Conservation (phyloP, 92 coral and sea anemone species). For the Parazoanthus swiftii region DNA sequence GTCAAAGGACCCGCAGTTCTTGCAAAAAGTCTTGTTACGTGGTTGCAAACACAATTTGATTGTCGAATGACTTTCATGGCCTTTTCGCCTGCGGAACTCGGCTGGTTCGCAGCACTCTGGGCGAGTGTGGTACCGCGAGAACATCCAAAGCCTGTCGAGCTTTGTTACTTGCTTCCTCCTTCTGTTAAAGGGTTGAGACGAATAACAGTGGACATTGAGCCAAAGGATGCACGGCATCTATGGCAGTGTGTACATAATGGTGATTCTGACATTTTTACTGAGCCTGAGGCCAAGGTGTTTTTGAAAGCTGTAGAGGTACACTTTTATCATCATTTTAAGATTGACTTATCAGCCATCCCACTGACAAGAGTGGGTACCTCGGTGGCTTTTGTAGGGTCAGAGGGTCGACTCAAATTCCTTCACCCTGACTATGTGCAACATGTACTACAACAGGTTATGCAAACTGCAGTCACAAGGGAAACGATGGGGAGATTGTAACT, state of each 20-base stretch:
- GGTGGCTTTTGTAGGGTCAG: slow-evolving; percentile 73
- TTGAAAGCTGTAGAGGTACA: slow-evolving; percentile 79
- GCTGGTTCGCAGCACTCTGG: slow-evolving; percentile 90
- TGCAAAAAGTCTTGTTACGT: slow-evolving; percentile 51
- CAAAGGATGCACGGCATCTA: slow-evolving; percentile 67
- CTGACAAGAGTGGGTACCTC: slow-evolving; percentile 77
- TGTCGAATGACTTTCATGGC: slow-evolving; percentile 73
- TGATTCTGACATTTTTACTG: slow-evolving; percentile 71
- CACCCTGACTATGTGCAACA: slow-evolving; percentile 72
- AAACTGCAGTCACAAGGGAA: slow-evolving; percentile 56
- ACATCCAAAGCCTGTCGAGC: slow-evolving; percentile 58
- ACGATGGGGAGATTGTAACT: slow-evolving; percentile 57
- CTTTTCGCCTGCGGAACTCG: slow-evolving; percentile 80
- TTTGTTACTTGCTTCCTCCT: slow-evolving; percentile 71
- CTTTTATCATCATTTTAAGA: slow-evolving; percentile 90
- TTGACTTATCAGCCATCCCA: slow-evolving; percentile 65
- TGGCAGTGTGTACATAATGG: slow-evolving; percentile 73
- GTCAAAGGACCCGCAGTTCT: slow-evolving; percentile 74
- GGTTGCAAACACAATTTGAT: slow-evolving; percentile 84
- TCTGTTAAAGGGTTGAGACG: slow-evolving; percentile 64
- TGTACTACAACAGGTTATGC: slow-evolving; percentile 81
- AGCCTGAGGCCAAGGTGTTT: slow-evolving; percentile 71
- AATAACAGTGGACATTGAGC: slow-evolving; percentile 66
- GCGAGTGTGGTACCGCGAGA: slow-evolving; percentile 65
- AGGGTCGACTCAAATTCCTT: slow-evolving; percentile 83